Conservation (phyloP, 2,888 invertebrate genomes). For the Troides helena region DNA sequence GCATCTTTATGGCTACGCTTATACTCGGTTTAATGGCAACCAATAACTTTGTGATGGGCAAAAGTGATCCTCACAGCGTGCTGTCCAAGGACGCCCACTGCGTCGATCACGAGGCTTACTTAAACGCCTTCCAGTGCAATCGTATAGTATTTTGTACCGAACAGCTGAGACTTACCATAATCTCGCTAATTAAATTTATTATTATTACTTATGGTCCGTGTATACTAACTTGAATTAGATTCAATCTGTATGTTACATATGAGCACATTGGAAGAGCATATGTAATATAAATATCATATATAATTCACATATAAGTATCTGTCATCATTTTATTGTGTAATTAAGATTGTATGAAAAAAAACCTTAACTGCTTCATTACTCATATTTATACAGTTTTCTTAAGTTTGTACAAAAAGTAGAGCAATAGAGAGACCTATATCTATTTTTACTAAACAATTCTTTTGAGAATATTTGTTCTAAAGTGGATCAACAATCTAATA, state of each 20-base stretch:
- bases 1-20: slow-evolving; percentile 44
- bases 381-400: no score
- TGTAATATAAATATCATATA: no score
- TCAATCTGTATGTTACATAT: not conserved
- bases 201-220: not conserved
- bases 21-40: slow-evolving; percentile 45
- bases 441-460: no score
- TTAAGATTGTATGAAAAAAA: no score
- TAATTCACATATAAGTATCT: no score
- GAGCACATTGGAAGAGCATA: not conserved
- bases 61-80: slow-evolving; percentile 39
- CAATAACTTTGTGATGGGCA: slow-evolving; percentile 46
- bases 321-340: no score
- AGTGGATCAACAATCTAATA: no score
- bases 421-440: no score
- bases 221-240: not conserved
- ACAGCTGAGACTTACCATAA: not conserved
- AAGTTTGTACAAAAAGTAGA: no score
- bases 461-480: no score
- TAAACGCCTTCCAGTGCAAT: not conserved
- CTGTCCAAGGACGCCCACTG: slow-evolving; percentile 47
- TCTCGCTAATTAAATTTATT: not conserved
- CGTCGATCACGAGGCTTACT: slow-evolving; percentile 24
- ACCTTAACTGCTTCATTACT: no score
- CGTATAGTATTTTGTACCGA: slow-evolving; percentile 1